Conservation (phyloP, 2,113 vertebrate species). For the Electrona antarctica region DNA sequence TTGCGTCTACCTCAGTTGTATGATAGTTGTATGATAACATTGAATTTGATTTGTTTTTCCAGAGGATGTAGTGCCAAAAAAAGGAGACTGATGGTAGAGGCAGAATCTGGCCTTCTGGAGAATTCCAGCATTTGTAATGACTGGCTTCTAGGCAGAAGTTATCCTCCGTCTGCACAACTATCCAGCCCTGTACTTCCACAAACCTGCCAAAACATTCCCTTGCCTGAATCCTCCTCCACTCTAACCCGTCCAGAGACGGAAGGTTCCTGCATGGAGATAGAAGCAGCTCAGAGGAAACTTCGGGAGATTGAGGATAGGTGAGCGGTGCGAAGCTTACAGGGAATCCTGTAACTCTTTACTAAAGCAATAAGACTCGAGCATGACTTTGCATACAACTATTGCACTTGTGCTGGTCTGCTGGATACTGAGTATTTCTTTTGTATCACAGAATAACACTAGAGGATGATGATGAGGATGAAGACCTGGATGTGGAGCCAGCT, state of each 20-base stretch:
- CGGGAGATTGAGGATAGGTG: slow-evolving; percentile 82
- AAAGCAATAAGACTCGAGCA: background rate
- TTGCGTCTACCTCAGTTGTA: no score
- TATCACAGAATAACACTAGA: slow-evolving; percentile 78
- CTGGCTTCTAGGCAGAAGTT: slow-evolving; percentile 47
- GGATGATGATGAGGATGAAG: slow-evolving; percentile 80
- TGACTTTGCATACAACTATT: background rate
- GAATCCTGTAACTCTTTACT: background rate
- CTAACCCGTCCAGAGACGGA: slow-evolving; percentile 47
- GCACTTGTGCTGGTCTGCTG: background rate
- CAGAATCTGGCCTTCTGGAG: slow-evolving; percentile 44
- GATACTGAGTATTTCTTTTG: slow-evolving; percentile 10
- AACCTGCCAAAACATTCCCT: slow-evolving; percentile 17
- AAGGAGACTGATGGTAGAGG: slow-evolving; percentile 67
- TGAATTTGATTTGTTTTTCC: background rate
- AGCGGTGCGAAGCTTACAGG: background rate
- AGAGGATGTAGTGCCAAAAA: slow-evolving; percentile 79
- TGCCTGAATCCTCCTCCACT: slow-evolving; percentile 16
- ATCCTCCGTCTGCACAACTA: slow-evolving; percentile 34
- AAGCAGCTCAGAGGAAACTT: slow-evolving; percentile 78
- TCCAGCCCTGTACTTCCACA: slow-evolving; percentile 27
- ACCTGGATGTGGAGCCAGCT: slow-evolving; percentile 75
- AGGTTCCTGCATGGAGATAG: slow-evolving; percentile 78
- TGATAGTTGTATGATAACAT: no score
- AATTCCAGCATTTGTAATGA: slow-evolving; percentile 12